These are phyloP conservation scores for Dipodomys spectabilis DNA, from an alignment of 2,113 vertebrate species.

Conservation along the genomic window DNA sequence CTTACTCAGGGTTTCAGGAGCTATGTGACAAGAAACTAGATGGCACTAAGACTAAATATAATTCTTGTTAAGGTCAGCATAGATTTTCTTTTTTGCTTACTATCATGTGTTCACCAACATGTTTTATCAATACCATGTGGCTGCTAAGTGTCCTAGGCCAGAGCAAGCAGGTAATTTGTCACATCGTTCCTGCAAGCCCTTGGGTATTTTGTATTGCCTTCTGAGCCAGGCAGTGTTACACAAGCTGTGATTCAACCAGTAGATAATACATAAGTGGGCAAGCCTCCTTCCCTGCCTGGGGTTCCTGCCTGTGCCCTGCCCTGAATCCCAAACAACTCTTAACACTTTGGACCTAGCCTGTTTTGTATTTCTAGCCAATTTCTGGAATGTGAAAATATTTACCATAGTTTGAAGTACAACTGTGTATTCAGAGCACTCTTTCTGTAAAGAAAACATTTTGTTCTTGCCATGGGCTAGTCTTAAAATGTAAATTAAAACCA, in stretches of 20 bases:
- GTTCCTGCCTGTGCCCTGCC: not conserved
- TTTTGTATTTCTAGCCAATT: constrained; percentile 4
- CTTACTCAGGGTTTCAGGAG: too few species aligned
- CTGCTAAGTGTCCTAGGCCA: not conserved
- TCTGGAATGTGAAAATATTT: not conserved
- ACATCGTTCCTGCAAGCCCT: not conserved
- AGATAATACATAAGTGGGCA: not conserved
- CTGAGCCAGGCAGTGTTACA: not conserved
- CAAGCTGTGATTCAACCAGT: not conserved
- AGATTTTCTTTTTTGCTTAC: not conserved
- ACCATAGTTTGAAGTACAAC: not conserved
- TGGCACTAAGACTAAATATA: not conserved
- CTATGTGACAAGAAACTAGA: not conserved
- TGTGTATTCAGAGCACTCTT: not conserved
- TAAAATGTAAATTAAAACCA: constrained; percentile 21
- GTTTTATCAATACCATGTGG: not conserved
- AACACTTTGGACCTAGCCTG: not conserved
- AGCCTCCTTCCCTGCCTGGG: not conserved
- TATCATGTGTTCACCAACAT: not conserved
- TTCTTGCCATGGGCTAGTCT: not conserved
- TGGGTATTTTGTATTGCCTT: not conserved
- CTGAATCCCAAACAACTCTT: not conserved
- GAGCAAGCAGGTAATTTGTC: not conserved
- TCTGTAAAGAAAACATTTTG: not conserved
- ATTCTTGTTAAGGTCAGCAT: not conserved